Percentiles rank a stretch among this genome's conserved stretches.
Conservation (phyloP, 2,888 invertebrate species). For the Colletes collaris region DNA sequence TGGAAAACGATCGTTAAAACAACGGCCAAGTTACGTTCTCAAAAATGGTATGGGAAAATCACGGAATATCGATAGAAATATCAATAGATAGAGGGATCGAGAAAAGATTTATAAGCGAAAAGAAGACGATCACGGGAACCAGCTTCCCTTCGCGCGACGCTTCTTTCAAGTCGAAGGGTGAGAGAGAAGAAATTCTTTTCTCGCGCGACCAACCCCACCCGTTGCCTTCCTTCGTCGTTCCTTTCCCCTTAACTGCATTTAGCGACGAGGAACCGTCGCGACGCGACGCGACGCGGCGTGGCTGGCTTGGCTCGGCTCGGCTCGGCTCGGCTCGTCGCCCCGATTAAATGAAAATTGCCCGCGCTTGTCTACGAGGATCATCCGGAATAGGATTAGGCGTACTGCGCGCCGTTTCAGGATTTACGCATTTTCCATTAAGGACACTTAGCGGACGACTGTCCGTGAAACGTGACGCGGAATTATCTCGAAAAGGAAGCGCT, state of each 20-base stretch:
- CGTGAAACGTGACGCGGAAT: slow-evolving; percentile 33
- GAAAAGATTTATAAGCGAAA: slow-evolving; percentile 23
- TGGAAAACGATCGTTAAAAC: slow-evolving; percentile 10
- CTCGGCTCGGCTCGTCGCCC: slow-evolving; percentile 1
- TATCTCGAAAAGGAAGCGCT: slow-evolving; percentile 19
- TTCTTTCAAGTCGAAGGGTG: slow-evolving; percentile 53
- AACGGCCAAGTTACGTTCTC: not conserved
- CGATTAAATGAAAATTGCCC: slow-evolving; percentile 55
- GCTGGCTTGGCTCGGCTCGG: not conserved
- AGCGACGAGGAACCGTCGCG: slow-evolving; percentile 27
- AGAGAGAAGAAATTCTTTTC: slow-evolving; percentile 66
- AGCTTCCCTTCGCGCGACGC: slow-evolving; percentile 14
- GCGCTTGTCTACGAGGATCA: slow-evolving; percentile 49
- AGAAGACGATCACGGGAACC: slow-evolving; percentile 1
- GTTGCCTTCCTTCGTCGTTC: slow-evolving; percentile 6
- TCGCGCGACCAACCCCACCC: slow-evolving; percentile 73
- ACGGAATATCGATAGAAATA: not conserved
- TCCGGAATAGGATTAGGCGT: slow-evolving; percentile 50
- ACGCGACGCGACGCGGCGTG: not conserved
- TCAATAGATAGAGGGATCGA: slow-evolving; percentile 17
- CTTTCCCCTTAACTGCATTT: slow-evolving; percentile 30
- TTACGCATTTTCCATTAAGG: slow-evolving; percentile 61
- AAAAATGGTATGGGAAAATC: not conserved
- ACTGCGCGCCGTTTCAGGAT: slow-evolving; percentile 39
- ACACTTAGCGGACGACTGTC: slow-evolving; percentile 47